A percentile compares a stretch with the other conserved stretches of the same genome.
phyloP scores from a whole-genome alignment of 2,888 invertebrate genomes.

The Sisyra nigra region DNA sequence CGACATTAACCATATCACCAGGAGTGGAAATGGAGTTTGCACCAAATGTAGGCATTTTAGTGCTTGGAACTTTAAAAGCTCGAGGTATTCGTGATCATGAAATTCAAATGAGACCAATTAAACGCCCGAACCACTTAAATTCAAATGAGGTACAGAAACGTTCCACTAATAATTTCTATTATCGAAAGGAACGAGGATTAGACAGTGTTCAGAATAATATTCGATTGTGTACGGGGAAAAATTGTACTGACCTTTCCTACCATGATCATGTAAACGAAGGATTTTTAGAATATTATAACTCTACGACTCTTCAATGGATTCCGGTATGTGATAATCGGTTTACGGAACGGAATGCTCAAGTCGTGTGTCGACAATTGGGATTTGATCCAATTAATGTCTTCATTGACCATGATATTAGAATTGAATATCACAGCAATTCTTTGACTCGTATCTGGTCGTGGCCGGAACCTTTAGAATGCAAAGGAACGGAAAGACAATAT shows the following conservation, averaged over 20 bases:
- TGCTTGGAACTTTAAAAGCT: slow-evolving; percentile 79
- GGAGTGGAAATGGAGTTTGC: slow-evolving; percentile 88
- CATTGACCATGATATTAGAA: slow-evolving; percentile 68
- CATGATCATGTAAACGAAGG: slow-evolving; percentile 50
- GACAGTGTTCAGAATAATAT: slow-evolving; percentile 47
- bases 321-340: slow-evolving; percentile 92
- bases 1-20: slow-evolving; percentile 68
- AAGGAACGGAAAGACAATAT: slow-evolving; percentile 55
- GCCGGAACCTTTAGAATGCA: slow-evolving; percentile 83
- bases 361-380: slow-evolving; percentile 87
- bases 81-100: slow-evolving; percentile 59
- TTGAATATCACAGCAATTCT: slow-evolving; percentile 80
- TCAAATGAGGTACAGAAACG: slow-evolving; percentile 28
- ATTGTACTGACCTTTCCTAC: slow-evolving; percentile 42
- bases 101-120: slow-evolving; percentile 59
- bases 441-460: slow-evolving; percentile 81
- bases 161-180: slow-evolving; percentile 1
- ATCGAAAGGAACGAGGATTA: slow-evolving; percentile 30
- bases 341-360: slow-evolving; percentile 92
- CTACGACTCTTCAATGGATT: slow-evolving; percentile 90
- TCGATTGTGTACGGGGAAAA: slow-evolving; percentile 61
- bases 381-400: slow-evolving; percentile 78
- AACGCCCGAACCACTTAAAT: slow-evolving; percentile 25
- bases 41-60: slow-evolving; percentile 89
- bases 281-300: slow-evolving; percentile 88